Evolutionary conservation across 37 sponge, comb jelly and placozoan genomes (phyloP), one percentile per base, ranked within the genome.

Genomic region (Axinella damicornis): DNA sequence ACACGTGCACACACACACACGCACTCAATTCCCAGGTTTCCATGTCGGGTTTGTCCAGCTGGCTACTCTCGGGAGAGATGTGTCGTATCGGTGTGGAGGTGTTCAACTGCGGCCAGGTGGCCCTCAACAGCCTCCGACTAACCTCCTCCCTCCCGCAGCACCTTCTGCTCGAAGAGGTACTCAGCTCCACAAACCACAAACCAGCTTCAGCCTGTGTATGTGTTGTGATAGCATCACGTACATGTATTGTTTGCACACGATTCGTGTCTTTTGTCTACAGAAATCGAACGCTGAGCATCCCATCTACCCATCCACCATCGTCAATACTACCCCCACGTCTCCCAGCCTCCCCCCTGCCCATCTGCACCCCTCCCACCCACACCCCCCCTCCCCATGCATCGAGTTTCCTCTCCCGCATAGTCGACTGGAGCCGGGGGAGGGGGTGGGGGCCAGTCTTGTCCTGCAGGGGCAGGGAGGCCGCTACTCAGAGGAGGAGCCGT

Each of bases 71-170:
- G 25, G 92, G 92, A 9, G 89, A 87, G 74, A 70, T 92, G 66
- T 41, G 36, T 38, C 77, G 80, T 2, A 73, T 92, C 13, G 63
- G 63, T 12, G 63, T 92, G 53, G 79, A 81, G 53, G 76, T 92
- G 53, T 56, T 32, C 74, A 92, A 92, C 85, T 71, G 52, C 30
- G 92, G 92, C 52, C 80, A 80, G n/a, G 82, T 61, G 20, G 63
- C 82, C 54, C 75, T 92, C 25, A 57, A 88, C 55, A 83, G 69
- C 18, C 88, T 92, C 25, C 32, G 73, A 25, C 65, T 92, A 6
- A 39, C 92, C 60, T 65, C 89, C 35, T 83, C 89, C 22, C 81
- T 76, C 20, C 53, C 59, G 0, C 55, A 69, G 28, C 59, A 55
- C 17, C 71, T 92, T 19, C 61, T 81, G 9, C 57, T 92, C 0